Evolutionary conservation across 92 coral and sea anemone genomes (phyloP), one percentile per base, ranked within the genome.

Genomic region (Blastomussa wellsi): DNA sequence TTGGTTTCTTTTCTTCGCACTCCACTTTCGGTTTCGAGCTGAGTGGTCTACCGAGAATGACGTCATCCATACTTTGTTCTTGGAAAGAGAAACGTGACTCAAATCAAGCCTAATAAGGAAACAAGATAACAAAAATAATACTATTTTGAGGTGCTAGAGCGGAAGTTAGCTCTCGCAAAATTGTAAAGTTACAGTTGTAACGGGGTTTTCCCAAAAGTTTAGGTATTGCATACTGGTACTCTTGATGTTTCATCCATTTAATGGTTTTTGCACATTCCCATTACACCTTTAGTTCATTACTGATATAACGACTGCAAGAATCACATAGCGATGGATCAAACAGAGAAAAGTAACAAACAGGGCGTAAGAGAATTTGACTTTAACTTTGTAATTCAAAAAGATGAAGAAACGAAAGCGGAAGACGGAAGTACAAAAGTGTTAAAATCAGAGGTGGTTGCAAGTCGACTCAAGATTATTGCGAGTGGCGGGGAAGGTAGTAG

Each of bases 321-420:
- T 12, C 12, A 4, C 24, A 68, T 13, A 8, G 24, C 29, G 17
- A 77, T 77, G 80, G 32, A 77, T 41, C 42, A 37, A 31, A 49
- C 80, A 6, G 67, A 77, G 47, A 51, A 77, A 77, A 33, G 65
- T 44, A 32, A 33, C 47, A 20, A 31, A 33, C 65, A 53, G 2
- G 55, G n/a, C 20, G 16, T 44, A 32, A 77, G 66, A 52, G 66
- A 77, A 77, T 77, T 77, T 49, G 80, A 77, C 80, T 77, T 77
- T 77, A 19, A 53, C 65, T 77, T 77, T 52, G 80, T 53, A 10
- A 32, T 36, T 20, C 22, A 77, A 37, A 77, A 49, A 3, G 80
- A 77, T 62, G 59, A 49, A 28, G 80, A 77, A 77, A 36, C 65
- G 67, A 77, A 52, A 76, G 66, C 8, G 55, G 80, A 48, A 51